phyloP scores from a whole-genome alignment of 1,140 invertebrate genomes.

The Leptinotarsa undecemlineata region DNA sequence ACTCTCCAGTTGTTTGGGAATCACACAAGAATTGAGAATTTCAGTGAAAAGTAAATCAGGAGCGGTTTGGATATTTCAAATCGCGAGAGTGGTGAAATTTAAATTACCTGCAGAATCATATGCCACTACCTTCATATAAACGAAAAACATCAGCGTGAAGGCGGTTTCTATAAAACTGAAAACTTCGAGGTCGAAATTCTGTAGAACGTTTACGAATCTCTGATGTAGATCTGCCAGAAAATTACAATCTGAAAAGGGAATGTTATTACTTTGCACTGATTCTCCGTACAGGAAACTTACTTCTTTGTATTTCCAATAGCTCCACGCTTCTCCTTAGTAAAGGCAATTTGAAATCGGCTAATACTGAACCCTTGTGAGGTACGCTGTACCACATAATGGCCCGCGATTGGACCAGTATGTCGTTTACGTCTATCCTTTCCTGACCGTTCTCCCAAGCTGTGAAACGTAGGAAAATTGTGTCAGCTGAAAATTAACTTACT shows the following conservation, averaged over 20 bases:
- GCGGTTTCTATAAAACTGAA: conserved; percentile 71
- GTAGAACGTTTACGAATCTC: conserved; percentile 59
- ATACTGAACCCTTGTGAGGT: conserved; percentile 70
- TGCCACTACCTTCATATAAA: conserved; percentile 70
- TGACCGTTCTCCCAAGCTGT: conserved; percentile 48
- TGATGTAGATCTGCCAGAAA: conserved; percentile 64
- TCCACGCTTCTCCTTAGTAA: conserved; percentile 66
- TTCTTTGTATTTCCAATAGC: conserved; percentile 66
- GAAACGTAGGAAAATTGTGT: conserved; percentile 27
- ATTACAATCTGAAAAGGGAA: conserved; percentile 61
- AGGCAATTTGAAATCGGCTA: conserved; percentile 68
- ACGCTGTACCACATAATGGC: conserved; percentile 75
- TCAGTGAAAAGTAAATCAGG: too few relatives aligned
- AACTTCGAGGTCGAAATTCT: conserved; percentile 59
- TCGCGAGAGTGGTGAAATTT: neutral
- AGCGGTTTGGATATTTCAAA: too few relatives aligned
- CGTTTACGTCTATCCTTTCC: conserved; percentile 11
- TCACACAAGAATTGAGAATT: too few relatives aligned
- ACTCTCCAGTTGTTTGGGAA: too few relatives aligned
- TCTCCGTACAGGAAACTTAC: conserved; percentile 54
- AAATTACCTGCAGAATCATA: conserved; percentile 66
- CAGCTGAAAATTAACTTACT: neutral
- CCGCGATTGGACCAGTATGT: conserved; percentile 59
- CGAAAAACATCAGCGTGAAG: conserved; percentile 68
- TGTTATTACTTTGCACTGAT: neutral